These are phyloP conservation scores for Megamerina dolium DNA, from an alignment of 2,888 invertebrate genomes.

Conservation along the genomic window DNA sequence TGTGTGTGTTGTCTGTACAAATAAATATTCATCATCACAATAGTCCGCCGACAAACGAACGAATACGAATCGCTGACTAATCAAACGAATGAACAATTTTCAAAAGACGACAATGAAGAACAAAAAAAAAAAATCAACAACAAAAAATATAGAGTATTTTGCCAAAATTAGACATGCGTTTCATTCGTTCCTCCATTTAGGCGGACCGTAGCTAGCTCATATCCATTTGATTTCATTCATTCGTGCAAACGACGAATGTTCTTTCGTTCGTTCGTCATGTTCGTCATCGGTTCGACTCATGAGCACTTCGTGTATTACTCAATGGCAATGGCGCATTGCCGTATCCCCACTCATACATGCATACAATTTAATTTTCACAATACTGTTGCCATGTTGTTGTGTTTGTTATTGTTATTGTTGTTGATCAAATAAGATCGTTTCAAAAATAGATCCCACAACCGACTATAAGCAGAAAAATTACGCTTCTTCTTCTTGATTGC, in stretches of 20 bases:
- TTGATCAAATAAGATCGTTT: not conserved
- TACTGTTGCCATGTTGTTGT: not conserved
- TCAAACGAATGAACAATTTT: too few species aligned
- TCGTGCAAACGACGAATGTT: too few species aligned
- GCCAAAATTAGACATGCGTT: constrained; percentile 46
- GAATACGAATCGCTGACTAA: not conserved
- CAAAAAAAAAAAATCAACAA: too few species aligned
- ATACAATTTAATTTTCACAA: not conserved
- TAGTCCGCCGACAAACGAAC: constrained; percentile 16
- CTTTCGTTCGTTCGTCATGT: too few species aligned
- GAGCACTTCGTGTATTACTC: constrained; percentile 8
- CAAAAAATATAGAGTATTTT: constrained; percentile 36
- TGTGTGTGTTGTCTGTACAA: too few species aligned
- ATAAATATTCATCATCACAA: too few species aligned
- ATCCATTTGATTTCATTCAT: constrained; percentile 4
- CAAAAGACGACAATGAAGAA: too few species aligned
- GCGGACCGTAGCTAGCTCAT: not conserved
- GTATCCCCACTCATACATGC: not conserved
- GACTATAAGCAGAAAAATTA: too few species aligned
- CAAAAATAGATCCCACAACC: not conserved
- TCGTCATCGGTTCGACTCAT: too few species aligned
- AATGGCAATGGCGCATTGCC: constrained; percentile 8
- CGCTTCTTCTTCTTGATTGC: too few species aligned
- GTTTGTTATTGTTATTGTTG: not conserved
- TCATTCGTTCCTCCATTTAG: not conserved